Evolutionary conservation across 2,888 invertebrate genomes (phyloP).

Genomic region (Willowsia nigromaculata): DNA sequence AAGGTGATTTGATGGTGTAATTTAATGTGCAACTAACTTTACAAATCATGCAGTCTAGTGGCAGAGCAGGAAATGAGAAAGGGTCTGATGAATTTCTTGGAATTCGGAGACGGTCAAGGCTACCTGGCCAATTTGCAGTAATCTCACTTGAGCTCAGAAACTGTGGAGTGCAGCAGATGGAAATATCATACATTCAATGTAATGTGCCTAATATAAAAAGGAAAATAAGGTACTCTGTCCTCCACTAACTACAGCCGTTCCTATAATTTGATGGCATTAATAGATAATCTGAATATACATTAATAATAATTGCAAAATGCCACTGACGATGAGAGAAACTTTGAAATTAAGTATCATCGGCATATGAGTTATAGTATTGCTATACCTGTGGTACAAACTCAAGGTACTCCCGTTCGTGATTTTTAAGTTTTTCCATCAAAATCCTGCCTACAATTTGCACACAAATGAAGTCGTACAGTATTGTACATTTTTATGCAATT

Average conservation of each 20-base stretch:
- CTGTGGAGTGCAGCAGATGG: too few species aligned
- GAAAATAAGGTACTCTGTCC: background rate
- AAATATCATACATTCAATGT: too few species aligned
- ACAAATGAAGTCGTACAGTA: too few species aligned
- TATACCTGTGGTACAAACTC: too few species aligned
- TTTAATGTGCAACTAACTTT: too few species aligned
- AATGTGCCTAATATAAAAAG: too few species aligned
- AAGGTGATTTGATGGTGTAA: too few species aligned
- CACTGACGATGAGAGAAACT: background rate
- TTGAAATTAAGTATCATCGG: background rate
- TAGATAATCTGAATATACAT: background rate
- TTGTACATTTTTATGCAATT: too few species aligned
- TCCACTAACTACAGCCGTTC: background rate
- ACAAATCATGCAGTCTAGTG: slow-evolving; percentile 2
- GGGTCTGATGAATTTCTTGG: slow-evolving; percentile 16
- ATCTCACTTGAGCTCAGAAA: too few species aligned
- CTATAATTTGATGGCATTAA: background rate
- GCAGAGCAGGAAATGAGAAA: background rate
- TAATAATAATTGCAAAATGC: background rate
- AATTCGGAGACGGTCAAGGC: slow-evolving; percentile 40
- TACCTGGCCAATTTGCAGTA: slow-evolving; percentile 4
- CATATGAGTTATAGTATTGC: too few species aligned
- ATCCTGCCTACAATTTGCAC: background rate
- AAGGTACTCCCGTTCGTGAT: background rate
- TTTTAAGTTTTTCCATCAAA: background rate